A percentile compares a stretch with the other conserved stretches of the same genome.
These are phyloP conservation scores for Zaprionus africanus DNA, from an alignment of 1,140 invertebrate species.

Conservation along the genomic window DNA sequence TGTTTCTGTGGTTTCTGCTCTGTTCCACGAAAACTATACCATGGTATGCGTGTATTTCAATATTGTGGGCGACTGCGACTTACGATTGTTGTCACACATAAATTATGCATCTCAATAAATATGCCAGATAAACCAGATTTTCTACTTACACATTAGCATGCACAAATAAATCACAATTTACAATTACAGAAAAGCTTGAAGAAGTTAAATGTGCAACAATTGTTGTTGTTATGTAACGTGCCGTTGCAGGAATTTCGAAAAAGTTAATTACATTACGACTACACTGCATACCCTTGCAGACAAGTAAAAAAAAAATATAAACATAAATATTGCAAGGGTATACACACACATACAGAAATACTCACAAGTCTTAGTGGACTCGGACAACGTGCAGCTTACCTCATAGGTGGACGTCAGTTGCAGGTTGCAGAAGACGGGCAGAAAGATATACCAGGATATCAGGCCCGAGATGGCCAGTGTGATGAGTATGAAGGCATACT, in stretches of 20 bases:
- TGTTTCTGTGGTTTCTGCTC: conserved; percentile 24
- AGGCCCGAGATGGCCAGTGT: conserved; percentile 88
- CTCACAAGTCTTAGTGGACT: background rate
- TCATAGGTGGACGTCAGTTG: conserved; percentile 93
- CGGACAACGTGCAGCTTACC: conserved; percentile 85
- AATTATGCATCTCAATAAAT: conserved; percentile 14
- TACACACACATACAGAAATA: conserved; percentile 19
- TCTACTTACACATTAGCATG: conserved; percentile 58
- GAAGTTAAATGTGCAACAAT: conserved; percentile 18
- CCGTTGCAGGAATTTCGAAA: conserved; percentile 9
- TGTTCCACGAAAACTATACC: conserved; percentile 5
- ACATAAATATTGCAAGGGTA: conserved; percentile 14
- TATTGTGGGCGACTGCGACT: background rate
- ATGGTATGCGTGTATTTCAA: background rate
- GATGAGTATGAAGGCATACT: conserved; percentile 89
- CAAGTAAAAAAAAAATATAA: background rate
- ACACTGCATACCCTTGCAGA: background rate
- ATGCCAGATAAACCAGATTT: conserved; percentile 11
- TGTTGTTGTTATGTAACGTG: conserved; percentile 43
- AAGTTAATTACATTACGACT: background rate
- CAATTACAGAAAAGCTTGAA: conserved; percentile 10
- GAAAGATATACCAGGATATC: conserved; percentile 89
- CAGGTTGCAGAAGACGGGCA: conserved; percentile 93
- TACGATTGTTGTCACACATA: conserved; percentile 17
- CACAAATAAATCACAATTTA: conserved; percentile 29